These are phyloP conservation scores for Smithornis capensis DNA, from an alignment of 2,113 vertebrate genomes.

Conservation along the genomic window DNA sequence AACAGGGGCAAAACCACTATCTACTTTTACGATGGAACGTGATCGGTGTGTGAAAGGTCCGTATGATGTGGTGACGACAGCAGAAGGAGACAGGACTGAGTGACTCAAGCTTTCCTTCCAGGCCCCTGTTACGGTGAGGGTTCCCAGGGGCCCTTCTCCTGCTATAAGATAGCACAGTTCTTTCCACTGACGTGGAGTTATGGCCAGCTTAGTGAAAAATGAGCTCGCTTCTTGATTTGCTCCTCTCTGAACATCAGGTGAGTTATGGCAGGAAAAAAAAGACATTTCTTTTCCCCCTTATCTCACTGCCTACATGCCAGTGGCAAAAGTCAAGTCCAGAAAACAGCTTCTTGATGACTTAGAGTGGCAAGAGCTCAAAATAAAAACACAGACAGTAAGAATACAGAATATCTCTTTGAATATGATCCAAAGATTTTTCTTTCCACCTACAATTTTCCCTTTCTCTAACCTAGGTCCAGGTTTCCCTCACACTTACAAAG, in stretches of 20 bases:
- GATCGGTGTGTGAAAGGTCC: constrained; percentile 40
- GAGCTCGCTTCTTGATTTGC: constrained; percentile 3
- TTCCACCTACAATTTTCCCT: neutral
- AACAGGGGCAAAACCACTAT: constrained; percentile 17
- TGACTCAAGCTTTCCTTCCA: constrained; percentile 63
- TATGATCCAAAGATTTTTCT: neutral
- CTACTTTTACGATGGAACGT: constrained; percentile 45
- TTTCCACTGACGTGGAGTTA: constrained; percentile 50
- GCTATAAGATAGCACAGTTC: constrained; percentile 39
- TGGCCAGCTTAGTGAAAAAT: neutral
- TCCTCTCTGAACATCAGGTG: constrained; percentile 43
- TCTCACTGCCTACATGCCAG: neutral
- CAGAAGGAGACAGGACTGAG: constrained; percentile 1
- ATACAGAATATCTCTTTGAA: neutral
- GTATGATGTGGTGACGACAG: constrained; percentile 17
- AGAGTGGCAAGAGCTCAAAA: neutral
- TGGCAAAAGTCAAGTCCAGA: neutral
- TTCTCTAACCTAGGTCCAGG: neutral
- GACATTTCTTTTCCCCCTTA: neutral
- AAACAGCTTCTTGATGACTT: neutral
- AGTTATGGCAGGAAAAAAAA: neutral
- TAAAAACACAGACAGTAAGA: neutral
- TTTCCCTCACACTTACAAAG: neutral
- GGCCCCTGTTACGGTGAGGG: neutral
- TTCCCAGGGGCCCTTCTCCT: constrained; percentile 41